Evolutionary conservation across 2,888 invertebrate species (phyloP), one percentile per base, ranked within the genome.

Genomic region (Hyposoter dolosus): DNA sequence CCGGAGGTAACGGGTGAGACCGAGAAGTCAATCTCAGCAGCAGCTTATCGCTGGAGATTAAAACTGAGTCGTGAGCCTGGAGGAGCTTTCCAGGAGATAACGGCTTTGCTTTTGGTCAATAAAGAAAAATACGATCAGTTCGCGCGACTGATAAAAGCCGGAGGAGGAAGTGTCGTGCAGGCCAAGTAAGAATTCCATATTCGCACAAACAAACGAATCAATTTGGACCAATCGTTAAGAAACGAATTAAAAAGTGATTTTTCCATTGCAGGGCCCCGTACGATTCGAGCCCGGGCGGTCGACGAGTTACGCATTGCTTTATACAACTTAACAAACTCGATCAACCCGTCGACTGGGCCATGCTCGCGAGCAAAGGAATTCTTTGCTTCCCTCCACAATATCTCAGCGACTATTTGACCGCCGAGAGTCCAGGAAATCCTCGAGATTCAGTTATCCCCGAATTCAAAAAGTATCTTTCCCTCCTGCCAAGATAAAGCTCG

Each of bases 121-220:
- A 93, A 95, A 9, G 95, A 95, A 53, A 95, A 96, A 89, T 95
- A 95, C 74, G 95, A 95, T 40, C 96, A 96, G 89, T 96, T 97
- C 87, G 95, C 95, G 15, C 94, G 97, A 83, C 96, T 99, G 0
- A 95, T 98, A 56, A 95, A 95, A 78, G 97, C 98, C 0, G 98
- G 98, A 0, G 97, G 96, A 0, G 98, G 98, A 0, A 91, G 91
- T 0, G 96, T 98, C 35, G 94, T 97, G 0, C 95, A 96, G 47
- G 95, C 95, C 0, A 95, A 94, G 96, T 96, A 90, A 94, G 95
- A 94, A n/a, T 60, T 56, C 56, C 23, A 12, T 19, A 35, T n/a
- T n/a, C 45, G 28, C 43, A 5, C 17, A 45, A 66, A 45, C 17
- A 15, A 35, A 35, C 53, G 10, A 35, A 28, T 28, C 4, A 32